These are phyloP conservation scores for Caenorhabditis zanzibari DNA, from an alignment of 2,888 invertebrate genomes.

Conservation along the genomic window DNA sequence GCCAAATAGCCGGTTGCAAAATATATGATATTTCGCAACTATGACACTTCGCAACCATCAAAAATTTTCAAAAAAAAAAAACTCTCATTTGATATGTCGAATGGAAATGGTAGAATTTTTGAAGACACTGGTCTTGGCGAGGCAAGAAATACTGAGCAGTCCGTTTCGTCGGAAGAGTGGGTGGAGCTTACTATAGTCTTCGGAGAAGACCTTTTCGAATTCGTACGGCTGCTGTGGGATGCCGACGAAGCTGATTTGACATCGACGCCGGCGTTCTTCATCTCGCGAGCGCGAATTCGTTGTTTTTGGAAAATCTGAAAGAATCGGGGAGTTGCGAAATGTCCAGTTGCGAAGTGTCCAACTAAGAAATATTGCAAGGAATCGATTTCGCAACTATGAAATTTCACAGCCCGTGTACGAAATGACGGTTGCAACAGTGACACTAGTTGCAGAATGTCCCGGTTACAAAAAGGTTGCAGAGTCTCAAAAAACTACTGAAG, in stretches of 20 bases:
- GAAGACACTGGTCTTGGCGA: not conserved
- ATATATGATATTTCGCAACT: no score
- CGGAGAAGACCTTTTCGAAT: conserved; percentile 9
- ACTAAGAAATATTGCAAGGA: no score
- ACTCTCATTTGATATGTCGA: conserved; percentile 30
- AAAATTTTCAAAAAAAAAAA: not conserved
- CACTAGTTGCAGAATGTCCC: no score
- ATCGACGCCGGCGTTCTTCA: conserved; percentile 45
- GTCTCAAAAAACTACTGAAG: no score
- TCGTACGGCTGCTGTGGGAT: not conserved
- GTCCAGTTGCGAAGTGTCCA: no score
- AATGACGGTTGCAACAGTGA: no score
- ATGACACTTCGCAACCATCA: no score
- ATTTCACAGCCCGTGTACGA: no score
- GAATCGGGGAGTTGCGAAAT: no score
- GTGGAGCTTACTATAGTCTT: not conserved
- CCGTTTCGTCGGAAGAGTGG: conserved; percentile 8
- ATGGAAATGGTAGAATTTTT: not conserved
- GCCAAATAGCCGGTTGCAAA: no score
- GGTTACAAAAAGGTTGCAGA: no score
- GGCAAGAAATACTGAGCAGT: not conserved
- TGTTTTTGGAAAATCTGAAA: conserved; percentile 49
- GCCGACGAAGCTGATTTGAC: conserved; percentile 44
- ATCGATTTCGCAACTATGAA: no score
- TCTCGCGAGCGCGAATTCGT: conserved; percentile 48